Conservation (phyloP, 2,113 vertebrate genomes). For the Hepsetus odoe region DNA sequence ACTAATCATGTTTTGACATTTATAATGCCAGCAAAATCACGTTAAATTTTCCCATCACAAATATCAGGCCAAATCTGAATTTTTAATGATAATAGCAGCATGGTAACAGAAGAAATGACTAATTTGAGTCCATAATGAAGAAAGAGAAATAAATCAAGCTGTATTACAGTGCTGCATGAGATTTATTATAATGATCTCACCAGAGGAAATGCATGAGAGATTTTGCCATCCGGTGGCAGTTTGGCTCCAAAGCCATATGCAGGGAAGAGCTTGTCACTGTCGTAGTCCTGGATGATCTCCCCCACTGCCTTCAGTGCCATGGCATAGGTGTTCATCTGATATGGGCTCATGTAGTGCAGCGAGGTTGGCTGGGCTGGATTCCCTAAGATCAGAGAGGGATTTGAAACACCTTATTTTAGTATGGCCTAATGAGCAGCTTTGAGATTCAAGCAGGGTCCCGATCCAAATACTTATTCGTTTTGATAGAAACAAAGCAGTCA, state of each 20-base stretch:
- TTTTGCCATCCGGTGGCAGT: slow-evolving; percentile 94
- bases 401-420: neutral
- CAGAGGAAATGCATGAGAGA: slow-evolving; percentile 97
- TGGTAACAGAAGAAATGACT: neutral
- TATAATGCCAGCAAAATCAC: neutral
- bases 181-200: slow-evolving; percentile 65
- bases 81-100: neutral
- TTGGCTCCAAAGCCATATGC: slow-evolving; percentile 98
- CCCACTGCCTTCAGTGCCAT: slow-evolving; percentile 98
- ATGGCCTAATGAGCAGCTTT: slow-evolving; percentile 9
- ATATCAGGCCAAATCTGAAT: neutral
- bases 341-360: slow-evolving; percentile 95
- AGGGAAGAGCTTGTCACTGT: slow-evolving; percentile 98
- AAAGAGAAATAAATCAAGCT: neutral
- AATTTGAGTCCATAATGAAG: neutral
- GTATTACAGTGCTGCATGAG: neutral
- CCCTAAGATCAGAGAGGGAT: slow-evolving; percentile 71
- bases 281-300: slow-evolving; percentile 98
- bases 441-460: neutral
- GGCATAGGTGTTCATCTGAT: slow-evolving; percentile 97
- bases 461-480: neutral
- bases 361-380: slow-evolving; percentile 96
- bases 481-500: neutral
- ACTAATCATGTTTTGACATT: neutral
- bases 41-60: neutral